Percentiles rank a stretch among this genome's conserved stretches.
Conservation (phyloP, 1,140 invertebrate species). For the Dendrolimus kikuchii region DNA sequence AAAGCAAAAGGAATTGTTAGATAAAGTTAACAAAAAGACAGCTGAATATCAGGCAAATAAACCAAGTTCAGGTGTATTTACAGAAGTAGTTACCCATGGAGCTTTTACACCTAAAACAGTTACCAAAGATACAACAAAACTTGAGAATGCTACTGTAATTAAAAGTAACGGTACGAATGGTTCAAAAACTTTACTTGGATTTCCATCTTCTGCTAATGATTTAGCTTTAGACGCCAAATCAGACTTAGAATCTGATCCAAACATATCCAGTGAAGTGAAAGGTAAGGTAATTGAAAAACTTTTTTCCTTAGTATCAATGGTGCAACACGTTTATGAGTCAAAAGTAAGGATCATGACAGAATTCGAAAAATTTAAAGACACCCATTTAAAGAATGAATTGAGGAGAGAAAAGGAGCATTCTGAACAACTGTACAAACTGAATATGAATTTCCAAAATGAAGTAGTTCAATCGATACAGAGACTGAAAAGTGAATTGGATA, state of each 20-base stretch:
- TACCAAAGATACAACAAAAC: slow-evolving; percentile 33
- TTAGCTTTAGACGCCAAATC: slow-evolving; percentile 60
- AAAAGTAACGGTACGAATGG: slow-evolving; percentile 36
- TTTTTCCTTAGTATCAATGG: slow-evolving; percentile 58
- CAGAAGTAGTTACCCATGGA: slow-evolving; percentile 57
- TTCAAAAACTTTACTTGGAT: slow-evolving; percentile 48
- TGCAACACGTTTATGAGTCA: slow-evolving; percentile 60
- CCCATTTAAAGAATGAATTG: slow-evolving; percentile 47
- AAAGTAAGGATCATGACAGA: slow-evolving; percentile 61
- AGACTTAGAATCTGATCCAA: slow-evolving; percentile 59
- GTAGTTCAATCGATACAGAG: slow-evolving; percentile 57
- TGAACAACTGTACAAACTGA: slow-evolving; percentile 59
- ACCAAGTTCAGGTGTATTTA: slow-evolving; percentile 56
- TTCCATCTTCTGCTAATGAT: slow-evolving; percentile 63
- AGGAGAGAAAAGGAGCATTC: slow-evolving; percentile 60
- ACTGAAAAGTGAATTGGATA: slow-evolving; percentile 55
- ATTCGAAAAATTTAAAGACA: slow-evolving; percentile 61
- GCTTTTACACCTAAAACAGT: slow-evolving; percentile 48
- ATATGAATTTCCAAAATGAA: slow-evolving; percentile 65
- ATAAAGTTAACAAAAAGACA: slow-evolving; percentile 57
- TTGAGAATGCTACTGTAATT: slow-evolving; percentile 18
- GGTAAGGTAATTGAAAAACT: slow-evolving; percentile 62
- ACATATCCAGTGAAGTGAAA: slow-evolving; percentile 57
- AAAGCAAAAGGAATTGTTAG: slow-evolving; percentile 49
- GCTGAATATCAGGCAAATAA: slow-evolving; percentile 58